phyloP scores from a whole-genome alignment of 2,113 vertebrate species.

The Eolophus roseicapilla region DNA sequence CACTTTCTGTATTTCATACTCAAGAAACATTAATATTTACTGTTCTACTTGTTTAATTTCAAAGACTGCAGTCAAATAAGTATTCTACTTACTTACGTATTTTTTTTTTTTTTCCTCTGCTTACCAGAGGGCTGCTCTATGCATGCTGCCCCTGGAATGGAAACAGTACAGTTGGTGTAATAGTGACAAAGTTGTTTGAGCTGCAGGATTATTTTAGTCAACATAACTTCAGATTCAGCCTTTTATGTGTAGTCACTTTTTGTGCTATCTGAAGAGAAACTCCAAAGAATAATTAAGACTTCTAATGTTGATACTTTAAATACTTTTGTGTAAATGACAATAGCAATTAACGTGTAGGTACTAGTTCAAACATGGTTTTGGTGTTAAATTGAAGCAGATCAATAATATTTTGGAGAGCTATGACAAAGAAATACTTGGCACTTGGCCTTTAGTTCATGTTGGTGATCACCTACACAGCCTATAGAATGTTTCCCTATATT shows the following conservation, averaged over 20 bases:
- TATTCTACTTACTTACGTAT: neutral
- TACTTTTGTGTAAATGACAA: neutral
- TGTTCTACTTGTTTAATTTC: neutral
- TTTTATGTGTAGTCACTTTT: neutral
- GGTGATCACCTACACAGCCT: neutral
- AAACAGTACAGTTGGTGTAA: neutral
- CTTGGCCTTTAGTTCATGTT: neutral
- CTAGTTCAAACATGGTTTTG: neutral
- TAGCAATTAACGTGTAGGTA: neutral
- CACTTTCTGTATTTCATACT: neutral
- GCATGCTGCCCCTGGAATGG: neutral
- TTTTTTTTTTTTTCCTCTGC: neutral
- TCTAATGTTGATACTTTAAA: neutral
- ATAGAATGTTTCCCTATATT: neutral
- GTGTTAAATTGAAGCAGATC: neutral
- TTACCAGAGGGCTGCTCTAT: neutral
- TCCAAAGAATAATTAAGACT: neutral
- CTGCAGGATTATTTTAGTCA: neutral
- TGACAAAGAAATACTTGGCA: constrained; percentile 26
- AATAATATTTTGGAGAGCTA: neutral
- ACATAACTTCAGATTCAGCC: neutral
- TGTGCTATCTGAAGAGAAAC: neutral
- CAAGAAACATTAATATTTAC: neutral
- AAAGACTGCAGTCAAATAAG: neutral
- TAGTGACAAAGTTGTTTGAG: neutral